A percentile compares a stretch with the other conserved stretches of the same genome.
phyloP scores from a whole-genome alignment of 2,113 vertebrate genomes.

The Canis aureus region DNA sequence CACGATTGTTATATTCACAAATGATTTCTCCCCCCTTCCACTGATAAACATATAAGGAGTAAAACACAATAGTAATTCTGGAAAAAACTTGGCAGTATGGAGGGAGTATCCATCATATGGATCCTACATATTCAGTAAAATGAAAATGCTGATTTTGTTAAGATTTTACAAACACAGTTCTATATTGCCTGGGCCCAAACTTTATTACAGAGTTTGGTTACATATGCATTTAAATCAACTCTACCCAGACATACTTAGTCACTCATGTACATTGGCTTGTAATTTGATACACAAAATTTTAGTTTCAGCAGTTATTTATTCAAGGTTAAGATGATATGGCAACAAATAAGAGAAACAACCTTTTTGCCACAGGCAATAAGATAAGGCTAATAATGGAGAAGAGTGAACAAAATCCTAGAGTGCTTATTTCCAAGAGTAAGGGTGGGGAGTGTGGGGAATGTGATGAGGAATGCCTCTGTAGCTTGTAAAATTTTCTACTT shows the following conservation, averaged over 20 bases:
- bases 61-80: neutral
- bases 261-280: neutral
- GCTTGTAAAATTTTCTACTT: neutral
- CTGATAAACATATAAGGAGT: neutral
- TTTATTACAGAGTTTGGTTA: neutral
- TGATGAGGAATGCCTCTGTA: neutral
- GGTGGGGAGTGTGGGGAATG: neutral
- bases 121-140: neutral
- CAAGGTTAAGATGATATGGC: conserved; percentile 8
- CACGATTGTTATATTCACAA: neutral
- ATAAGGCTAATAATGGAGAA: conserved; percentile 18
- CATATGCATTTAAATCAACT: neutral
- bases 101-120: neutral
- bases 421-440: neutral
- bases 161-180: neutral
- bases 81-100: neutral
- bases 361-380: neutral
- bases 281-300: conserved; percentile 20
- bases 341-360: neutral
- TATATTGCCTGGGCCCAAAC: neutral
- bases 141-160: conserved; percentile 1
- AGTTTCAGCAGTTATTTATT: neutral
- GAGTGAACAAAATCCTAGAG: neutral
- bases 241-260: neutral
- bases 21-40: neutral